Base-by-base conservation (phyloP, 2,888 invertebrate genomes). In the Sclerodermus sp. region DNA sequence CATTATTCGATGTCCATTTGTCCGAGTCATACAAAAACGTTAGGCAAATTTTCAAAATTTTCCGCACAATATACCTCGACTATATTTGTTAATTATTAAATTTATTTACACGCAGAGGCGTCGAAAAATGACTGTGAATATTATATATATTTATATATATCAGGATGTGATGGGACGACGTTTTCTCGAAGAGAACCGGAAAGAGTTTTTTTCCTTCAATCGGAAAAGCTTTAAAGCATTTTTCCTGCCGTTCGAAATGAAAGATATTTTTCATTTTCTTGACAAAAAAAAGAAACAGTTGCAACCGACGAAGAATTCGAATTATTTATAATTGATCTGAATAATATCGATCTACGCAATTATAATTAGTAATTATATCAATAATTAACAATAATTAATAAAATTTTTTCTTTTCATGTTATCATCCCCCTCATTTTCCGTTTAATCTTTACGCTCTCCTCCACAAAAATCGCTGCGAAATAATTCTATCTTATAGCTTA, bases 401-500 rank as follows among this genome's bases (percentile, higher is more conserved):
- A 39, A 50, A 52, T 44, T 39, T 50, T 44, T 42, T 51, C 52
- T 47, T 54, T 51, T 45, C 46, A n/a, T n/a, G 37, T 43, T 45
- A 47, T 42, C 31, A 18, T 37, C 45, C 23, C 8, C 8, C 23
- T 3, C 4, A 3, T 8, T 50, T 55, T 51, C 55, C 41, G 48
- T 57, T 44, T 8, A 23, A 23, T 5, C 41, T 52, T 44, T 51
- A 13, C 16, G 23, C 46, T 46, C 29, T 40, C 38, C 30, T 41
- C 44, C 40, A 53, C 49, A 34, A 59, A 55, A 60, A 65, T 72
- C 63, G 66, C 68, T 64, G 71, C 62, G 57, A 73, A 75, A 71
- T 76, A 76, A 71, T 67, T 76, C 69, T 75, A 74, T 64, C 76
- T 77, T 77, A 76, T 69, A 72, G 69, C 71, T 68, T 77, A 77